Evolutionary conservation across 2,113 vertebrate genomes (phyloP).

Genomic region (Pomatostomus ruficeps): DNA sequence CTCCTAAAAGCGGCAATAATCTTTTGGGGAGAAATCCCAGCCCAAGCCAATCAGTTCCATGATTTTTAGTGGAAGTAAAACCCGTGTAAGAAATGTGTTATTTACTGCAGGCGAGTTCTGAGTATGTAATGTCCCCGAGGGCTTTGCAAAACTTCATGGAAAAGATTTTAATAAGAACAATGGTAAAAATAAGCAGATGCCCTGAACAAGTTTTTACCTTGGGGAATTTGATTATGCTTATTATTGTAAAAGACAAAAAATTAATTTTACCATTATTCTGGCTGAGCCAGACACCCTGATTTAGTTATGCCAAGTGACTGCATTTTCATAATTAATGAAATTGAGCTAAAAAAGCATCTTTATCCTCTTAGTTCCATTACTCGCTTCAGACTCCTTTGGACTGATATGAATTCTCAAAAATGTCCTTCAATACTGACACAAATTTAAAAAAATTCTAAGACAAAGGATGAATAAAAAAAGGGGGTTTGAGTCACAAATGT

Average conservation of each 20-base stretch:
- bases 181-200: not conserved
- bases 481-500: not conserved
- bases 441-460: not conserved
- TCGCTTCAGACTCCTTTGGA: not conserved
- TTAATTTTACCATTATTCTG: not conserved
- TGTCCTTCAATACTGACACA: not conserved
- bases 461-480: not conserved
- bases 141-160: not conserved
- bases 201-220: not conserved
- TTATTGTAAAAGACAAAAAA: not conserved
- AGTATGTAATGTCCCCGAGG: not conserved
- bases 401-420: not conserved
- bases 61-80: not conserved
- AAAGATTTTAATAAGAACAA: not conserved
- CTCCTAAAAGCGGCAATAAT: not conserved
- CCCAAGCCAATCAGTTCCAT: not conserved
- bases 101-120: not conserved
- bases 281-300: not conserved
- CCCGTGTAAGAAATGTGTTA: not conserved
- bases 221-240: not conserved
- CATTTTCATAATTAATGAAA: slow-evolving; percentile 16
- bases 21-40: not conserved
- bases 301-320: not conserved
- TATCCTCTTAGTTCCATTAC: not conserved
- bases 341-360: not conserved